Conservation (phyloP, 2,888 invertebrate species). For the Pteria penguin region DNA sequence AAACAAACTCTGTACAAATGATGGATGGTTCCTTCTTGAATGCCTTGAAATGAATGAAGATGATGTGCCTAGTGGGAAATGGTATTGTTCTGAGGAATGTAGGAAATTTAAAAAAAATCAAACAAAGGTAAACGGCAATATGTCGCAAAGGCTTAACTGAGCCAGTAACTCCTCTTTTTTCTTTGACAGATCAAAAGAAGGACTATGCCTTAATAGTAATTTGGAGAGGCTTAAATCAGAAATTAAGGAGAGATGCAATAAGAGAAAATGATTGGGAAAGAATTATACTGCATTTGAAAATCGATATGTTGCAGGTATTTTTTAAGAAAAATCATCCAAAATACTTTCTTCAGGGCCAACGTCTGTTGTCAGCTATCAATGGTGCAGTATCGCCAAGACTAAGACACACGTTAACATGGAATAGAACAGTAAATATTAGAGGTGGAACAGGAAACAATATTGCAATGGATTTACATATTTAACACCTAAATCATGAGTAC, state of each 20-base stretch:
- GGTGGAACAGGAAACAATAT: conserved; percentile 49
- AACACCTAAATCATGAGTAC: conserved; percentile 47
- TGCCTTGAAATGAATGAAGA: conserved; percentile 32
- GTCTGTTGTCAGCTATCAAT: conserved; percentile 38
- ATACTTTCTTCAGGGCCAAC: conserved; percentile 44
- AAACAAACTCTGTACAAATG: conserved; percentile 31
- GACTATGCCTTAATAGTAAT: conserved; percentile 28
- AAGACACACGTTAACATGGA: conserved; percentile 40
- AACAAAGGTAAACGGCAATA: too few species aligned
- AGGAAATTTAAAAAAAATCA: neutral
- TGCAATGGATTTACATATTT: conserved; percentile 53
- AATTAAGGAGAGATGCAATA: conserved; percentile 43
- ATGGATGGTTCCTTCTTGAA: conserved; percentile 38
- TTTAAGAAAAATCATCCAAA: conserved; percentile 48
- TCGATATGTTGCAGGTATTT: conserved; percentile 47
- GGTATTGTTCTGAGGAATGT: conserved; percentile 31
- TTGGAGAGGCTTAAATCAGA: conserved; percentile 40
- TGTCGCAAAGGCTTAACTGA: too few species aligned
- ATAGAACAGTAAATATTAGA: conserved; percentile 49
- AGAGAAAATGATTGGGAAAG: conserved; percentile 49
- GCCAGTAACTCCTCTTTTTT: too few species aligned
- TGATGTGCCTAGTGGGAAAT: conserved; percentile 36
- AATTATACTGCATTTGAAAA: conserved; percentile 47
- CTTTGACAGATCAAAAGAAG: neutral
- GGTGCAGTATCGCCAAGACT: conserved; percentile 38